These are phyloP conservation scores for Rhinoptilus africanus DNA, from an alignment of 2,113 vertebrate genomes.

Conservation along the genomic window DNA sequence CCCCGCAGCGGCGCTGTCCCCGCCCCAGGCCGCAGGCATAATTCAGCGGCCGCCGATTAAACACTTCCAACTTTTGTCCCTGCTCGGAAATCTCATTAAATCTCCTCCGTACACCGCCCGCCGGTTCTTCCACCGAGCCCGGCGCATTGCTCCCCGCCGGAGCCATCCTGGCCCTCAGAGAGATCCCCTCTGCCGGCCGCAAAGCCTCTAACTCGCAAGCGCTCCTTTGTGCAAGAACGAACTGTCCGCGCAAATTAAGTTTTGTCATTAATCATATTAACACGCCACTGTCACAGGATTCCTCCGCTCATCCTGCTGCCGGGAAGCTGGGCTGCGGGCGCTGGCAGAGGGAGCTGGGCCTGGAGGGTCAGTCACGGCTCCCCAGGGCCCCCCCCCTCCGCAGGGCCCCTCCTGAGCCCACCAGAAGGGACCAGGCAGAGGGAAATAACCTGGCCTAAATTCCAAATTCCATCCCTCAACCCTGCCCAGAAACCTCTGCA, in stretches of 20 bases:
- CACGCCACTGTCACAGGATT: neutral
- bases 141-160: neutral
- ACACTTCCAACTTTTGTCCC: neutral
- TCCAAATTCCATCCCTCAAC: rapidly evolving
- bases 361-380: neutral
- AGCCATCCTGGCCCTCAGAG: neutral
- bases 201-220: neutral
- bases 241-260: neutral
- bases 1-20: neutral
- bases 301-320: rapidly evolving
- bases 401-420: rapidly evolving
- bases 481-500: neutral
- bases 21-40: neutral
- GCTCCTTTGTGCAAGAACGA: neutral
- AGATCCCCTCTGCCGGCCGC: neutral
- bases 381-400: no score
- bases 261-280: neutral
- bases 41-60: neutral
- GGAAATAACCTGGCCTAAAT: rapidly evolving
- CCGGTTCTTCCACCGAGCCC: neutral
- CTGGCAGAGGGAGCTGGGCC: no score
- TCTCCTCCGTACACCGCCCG: neutral
- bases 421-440: rapidly evolving
- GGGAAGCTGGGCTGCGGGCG: rapidly evolving
- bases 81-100: neutral